Evolutionary conservation across 2,888 invertebrate genomes (phyloP), one percentile per base, ranked within the genome.

Genomic region (Magallana nippona): DNA sequence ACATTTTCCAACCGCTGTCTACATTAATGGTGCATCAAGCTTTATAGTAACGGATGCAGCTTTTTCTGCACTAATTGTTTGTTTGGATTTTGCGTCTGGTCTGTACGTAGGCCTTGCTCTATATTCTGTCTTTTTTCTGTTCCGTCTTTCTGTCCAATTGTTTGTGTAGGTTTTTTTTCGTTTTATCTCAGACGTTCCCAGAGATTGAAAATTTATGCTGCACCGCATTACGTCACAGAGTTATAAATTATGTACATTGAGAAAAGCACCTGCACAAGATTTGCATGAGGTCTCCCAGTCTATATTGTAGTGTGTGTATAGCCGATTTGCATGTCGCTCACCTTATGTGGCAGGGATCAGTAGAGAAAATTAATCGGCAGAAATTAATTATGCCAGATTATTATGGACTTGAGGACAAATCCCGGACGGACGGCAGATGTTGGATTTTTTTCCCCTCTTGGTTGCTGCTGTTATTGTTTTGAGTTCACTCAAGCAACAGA

Each of bases 11-110:
- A 19, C 27, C 63, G 27, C 27, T 63, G 22, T 22, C 63, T 63
- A 27, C 63, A 63, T 27, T 63, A 27, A 27, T 27, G 19, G n/a
- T 19, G 27, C 27, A 63, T 63, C 22, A 19, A 19, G n/a, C 63
- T 10, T 19, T 2, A 27, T 27, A 13, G 11, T 10, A 63, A 63
- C 63, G 63, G 63, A 63, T 63, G 19, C 63, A 63, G 19, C 27
- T 22, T 63, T 63, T 63, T 19, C 63, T 63, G 13, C 63, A 27
- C 27, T 27, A 63, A 63, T 63, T 63, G 27, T 63, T 63, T 63
- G 63, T 63, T 63, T 63, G 63, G 63, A 63, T 63, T 63, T 63
- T 63, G 22, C 27, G 63, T 63, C 63, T 63, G 13, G 63, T 19
- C 63, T 27, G 13, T 27, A 63, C 63, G 27, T 27, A 63, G 27